Percentiles rank a stretch among this genome's conserved stretches.
phyloP scores from a whole-genome alignment of 2,113 vertebrate genomes.

The Syngnathus typhle region DNA sequence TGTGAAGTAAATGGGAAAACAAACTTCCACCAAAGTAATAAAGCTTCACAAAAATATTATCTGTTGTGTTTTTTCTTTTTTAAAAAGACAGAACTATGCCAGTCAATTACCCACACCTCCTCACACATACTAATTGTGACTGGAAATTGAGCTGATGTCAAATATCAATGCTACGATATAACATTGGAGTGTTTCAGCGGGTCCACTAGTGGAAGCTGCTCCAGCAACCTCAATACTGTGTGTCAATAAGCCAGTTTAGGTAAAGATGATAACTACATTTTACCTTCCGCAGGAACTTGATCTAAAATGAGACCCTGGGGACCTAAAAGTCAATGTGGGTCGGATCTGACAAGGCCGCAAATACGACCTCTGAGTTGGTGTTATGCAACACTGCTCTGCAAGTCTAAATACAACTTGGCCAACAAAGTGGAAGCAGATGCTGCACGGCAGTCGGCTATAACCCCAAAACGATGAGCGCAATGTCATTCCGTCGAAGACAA shows the following conservation, averaged over 20 bases:
- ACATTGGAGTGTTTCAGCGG: conserved; percentile 13
- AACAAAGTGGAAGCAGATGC: neutral
- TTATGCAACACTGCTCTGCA: neutral
- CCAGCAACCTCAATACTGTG: no score
- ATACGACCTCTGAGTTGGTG: neutral
- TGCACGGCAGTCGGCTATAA: neutral
- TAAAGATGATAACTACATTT: neutral
- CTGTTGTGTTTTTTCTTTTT: no score
- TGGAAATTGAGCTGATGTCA: neutral
- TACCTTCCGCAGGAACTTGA: neutral
- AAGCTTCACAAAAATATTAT: no score
- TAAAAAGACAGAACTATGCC: no score
- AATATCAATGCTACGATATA: neutral
- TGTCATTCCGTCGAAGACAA: conserved; percentile 19
- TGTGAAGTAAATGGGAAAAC: no score
- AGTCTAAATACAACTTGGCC: neutral
- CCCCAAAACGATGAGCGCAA: conserved; percentile 3
- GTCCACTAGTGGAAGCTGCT: conserved; percentile 24
- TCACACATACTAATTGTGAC: neutral
- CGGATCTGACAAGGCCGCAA: neutral
- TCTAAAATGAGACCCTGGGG: neutral
- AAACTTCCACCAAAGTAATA: no score
- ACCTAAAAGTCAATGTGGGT: neutral
- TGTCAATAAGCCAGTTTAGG: conserved; percentile 4
- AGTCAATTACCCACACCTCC: neutral